These are phyloP conservation scores for Ceratosolen fusciceps DNA, from an alignment of 1,140 invertebrate species.

Conservation along the genomic window DNA sequence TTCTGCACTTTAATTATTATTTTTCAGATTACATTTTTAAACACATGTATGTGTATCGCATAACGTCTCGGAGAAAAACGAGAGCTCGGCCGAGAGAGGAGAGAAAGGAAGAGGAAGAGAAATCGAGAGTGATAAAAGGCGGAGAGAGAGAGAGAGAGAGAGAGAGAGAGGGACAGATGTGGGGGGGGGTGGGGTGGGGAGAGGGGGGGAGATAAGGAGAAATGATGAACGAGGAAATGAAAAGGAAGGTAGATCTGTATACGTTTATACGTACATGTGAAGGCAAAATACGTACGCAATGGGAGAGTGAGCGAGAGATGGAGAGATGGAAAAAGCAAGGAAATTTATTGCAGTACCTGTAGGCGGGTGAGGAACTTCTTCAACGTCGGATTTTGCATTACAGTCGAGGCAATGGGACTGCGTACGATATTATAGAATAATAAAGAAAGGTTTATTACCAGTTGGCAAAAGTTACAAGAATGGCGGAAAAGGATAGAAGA, in stretches of 20 bases:
- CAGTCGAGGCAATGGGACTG: conserved; percentile 6
- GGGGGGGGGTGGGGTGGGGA: too few species aligned
- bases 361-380: conserved; percentile 27
- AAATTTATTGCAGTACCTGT: conserved; percentile 44
- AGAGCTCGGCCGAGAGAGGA: background rate
- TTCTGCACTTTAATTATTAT: too few species aligned
- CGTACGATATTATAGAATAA: conserved; percentile 36
- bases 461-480: conserved; percentile 14
- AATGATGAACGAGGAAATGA: background rate
- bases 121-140: background rate
- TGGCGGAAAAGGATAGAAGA: background rate
- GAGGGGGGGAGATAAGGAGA: too few species aligned
- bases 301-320: background rate
- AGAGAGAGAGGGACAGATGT: background rate
- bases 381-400: conserved; percentile 39
- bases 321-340: conserved; percentile 10
- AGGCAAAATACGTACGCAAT: too few species aligned
- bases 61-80: background rate
- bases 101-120: background rate
- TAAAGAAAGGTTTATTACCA: conserved; percentile 43
- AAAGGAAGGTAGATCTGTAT: too few species aligned
- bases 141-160: background rate
- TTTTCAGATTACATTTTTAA: too few species aligned
- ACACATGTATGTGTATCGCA: too few species aligned
- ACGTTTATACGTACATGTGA: too few species aligned